Base-by-base conservation (phyloP, 1,140 invertebrate species). In the Caenorhabditis inopinata region DNA sequence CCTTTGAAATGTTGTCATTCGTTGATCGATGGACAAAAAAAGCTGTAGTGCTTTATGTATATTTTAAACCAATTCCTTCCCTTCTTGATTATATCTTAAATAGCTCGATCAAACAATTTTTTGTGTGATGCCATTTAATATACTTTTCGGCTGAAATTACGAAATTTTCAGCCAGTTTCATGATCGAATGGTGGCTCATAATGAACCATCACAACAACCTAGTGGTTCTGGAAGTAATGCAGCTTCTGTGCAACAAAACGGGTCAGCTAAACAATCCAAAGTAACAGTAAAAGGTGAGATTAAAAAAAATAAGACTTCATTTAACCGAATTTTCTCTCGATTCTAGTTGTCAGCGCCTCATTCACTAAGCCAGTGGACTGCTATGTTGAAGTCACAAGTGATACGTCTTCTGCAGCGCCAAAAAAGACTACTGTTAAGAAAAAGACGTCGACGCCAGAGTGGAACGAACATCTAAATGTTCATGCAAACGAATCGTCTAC, bases 391-490 rank as follows among this genome's bases (percentile, higher is more conserved):
- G 25, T 87, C 27, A 68, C 68, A 45, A 79, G 85, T 51, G 79
- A 80, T 25, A 47, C 25, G 21, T 76, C 58, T 2, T 25, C n/a
- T 27, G 82, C 32, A 21, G 46, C 68, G 48, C 53, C 38, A 82
- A 80, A 47, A 81, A 82, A 68, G 32, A 78, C 53, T 38, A 53
- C 16, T n/a, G 74, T 82, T 4, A 86, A 85, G 76, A 87, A 87
- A 81, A 85, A 84, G 73, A 85, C 86, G 16, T 51, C 74, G 48
- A 76, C 78, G 38, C 86, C 86, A 4, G 84, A 87, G 73, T 87
- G 86, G 85, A 86, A 87, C 23, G 86, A 87, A 75, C 42, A 81
- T 12, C 82, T 86, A 38, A 79, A 53, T 18, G 27, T 83, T 23
- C 78, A 29, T 27, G 87, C 88, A 16, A 84, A 82, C 21, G 87